Base-by-base conservation (phyloP, 2,797 vertebrate genomes). In the Alfaro cultratus region DNA sequence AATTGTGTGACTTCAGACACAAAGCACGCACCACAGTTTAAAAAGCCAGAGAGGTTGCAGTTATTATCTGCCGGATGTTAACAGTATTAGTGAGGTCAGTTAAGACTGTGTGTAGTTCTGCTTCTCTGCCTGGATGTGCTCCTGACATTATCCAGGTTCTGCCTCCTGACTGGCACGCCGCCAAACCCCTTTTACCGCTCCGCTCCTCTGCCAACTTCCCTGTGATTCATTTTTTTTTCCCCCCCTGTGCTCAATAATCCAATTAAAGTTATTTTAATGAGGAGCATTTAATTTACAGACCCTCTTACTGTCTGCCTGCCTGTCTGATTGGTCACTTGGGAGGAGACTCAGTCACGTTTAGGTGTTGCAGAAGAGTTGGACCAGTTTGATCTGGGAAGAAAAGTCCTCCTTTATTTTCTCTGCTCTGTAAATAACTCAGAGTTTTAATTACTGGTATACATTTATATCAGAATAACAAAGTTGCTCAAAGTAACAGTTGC, bases 191-290 rank as follows among this genome's bases (percentile, higher is more conserved):
- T 84, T 88, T 79, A 91, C 85, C 15, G 45, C 91, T 31, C 77
- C 0, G 26, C 84, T 86, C 74, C 79, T 72, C 79, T 89, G 92
- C 90, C 91, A 87, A 45, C 83, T 88, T 80, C 83, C 49, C 80
- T 0, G 60, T 85, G 91, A 93, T 92, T 90, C 80, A 87, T 92
- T 90, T 88, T 81, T 88, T 86, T 87, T n/a, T n/a, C n/a, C 79
- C 84, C 86, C 87, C 88, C 87, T 49, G 80, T 73, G 84, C 92
- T 93, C 88, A 83, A 88, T 92, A 89, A 92, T 81, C 83, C 89
- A 91, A 91, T 94, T 94, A 93, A 93, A 86, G 91, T 94, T 91
- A 89, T 85, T 91, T 93, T 94, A 92, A 94, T 91, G 90, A 94
- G 91, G 16, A 75, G 85, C 86, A 55, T 90, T 92, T 86, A 84